A percentile compares a stretch with the other conserved stretches of the same genome.
These are phyloP conservation scores for Rhyzopertha dominica DNA, from an alignment of 1,140 invertebrate species.

Conservation along the genomic window DNA sequence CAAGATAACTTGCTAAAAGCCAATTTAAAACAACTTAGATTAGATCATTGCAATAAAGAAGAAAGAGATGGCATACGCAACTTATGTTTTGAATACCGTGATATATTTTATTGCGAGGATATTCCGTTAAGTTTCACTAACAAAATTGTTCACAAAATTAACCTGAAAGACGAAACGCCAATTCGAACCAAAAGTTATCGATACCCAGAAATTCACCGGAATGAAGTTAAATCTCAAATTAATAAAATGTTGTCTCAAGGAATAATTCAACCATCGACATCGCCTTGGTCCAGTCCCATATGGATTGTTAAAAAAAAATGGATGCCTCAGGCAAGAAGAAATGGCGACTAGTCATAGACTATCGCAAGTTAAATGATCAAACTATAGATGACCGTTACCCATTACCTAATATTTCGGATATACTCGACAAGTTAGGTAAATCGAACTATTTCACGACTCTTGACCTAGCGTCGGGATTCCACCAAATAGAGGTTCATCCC, in stretches of 20 bases:
- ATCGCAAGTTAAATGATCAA: conserved; percentile 1
- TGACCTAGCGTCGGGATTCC: conserved; percentile 5
- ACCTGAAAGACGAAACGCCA: no score
- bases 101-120: no score
- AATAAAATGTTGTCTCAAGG: conserved; percentile 30
- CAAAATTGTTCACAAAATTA: no score
- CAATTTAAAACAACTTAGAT: no score
- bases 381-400: conserved; percentile 11
- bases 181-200: no score
- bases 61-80: no score
- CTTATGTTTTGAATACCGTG: no score
- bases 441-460: conserved; percentile 7
- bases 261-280: conserved; percentile 41
- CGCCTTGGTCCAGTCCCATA: conserved; percentile 42
- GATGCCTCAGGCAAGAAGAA: conserved; percentile 9
- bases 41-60: no score
- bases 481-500: conserved; percentile 6
- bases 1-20: no score
- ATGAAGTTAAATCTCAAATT: no score
- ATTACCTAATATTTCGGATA: conserved; percentile 6
- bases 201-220: no score
- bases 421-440: conserved; percentile 9
- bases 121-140: no score
- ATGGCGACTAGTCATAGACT: conserved; percentile 10
- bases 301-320: conserved; percentile 13